Base-by-base conservation (phyloP, 2,113 vertebrate species). In the Anoplopoma fimbria region DNA sequence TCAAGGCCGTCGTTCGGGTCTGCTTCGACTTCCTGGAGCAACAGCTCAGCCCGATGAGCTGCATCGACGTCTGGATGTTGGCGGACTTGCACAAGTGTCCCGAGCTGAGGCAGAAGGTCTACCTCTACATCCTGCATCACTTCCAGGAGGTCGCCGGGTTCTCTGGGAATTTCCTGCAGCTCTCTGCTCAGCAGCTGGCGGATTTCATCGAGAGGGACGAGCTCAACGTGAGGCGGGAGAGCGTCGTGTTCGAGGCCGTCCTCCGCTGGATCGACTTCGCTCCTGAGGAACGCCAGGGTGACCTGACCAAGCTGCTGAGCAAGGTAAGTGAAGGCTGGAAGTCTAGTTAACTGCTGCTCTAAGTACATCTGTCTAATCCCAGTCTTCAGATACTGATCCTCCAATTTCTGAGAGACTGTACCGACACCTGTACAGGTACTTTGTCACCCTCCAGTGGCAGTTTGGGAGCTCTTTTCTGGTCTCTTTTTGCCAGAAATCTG, bases 21-120 rank as follows among this genome's bases (percentile, higher is more conserved):
- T 97, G 96, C 91, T 96, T 93, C 0, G 70, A 95, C 74, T 96
- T 96, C 91, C 90, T 97, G 70, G 91, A 93, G 81, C 86, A 90
- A 3, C 94, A 95, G 69, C 92, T 97, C 7, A 95, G 93, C 77
- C 38, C 92, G 67, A 92, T 96, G 60, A 97, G 96, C 63, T 82
- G 84, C 57, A 4, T 86, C n/a, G 40, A 34, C 0, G 95, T 96
- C 83, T 96, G 85, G 82, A 95, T 85, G 70, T 86, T 96, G 15
- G 15, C 75, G 2, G 21, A 58, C 6, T n/a, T 13, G 21, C 34
- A 78, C 63, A n/a, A 27, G 73, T 95, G 94, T 79, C 87, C 93
- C 0, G 84, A 95, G 7, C 93, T 97, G 70, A 88, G 71, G 45
- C 92, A 91, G 57, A 93, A 92, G 23, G 94, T 96, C 71, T 95